These are phyloP conservation scores for Linyphia triangularis DNA, from an alignment of 2,888 invertebrate genomes.

Conservation along the genomic window DNA sequence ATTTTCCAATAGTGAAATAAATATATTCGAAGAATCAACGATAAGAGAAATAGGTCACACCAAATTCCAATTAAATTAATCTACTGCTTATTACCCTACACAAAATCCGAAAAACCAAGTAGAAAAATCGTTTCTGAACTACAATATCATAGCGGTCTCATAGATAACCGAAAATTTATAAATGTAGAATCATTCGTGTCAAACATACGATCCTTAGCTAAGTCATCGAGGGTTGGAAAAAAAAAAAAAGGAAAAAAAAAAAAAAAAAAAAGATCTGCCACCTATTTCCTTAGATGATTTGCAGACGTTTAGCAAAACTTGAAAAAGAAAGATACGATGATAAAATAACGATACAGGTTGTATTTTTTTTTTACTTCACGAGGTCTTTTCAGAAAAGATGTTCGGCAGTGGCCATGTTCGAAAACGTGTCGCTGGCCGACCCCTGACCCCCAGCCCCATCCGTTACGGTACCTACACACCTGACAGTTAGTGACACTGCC, in stretches of 20 bases:
- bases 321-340: neutral
- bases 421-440: conserved; percentile 56
- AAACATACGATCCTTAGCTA: no score
- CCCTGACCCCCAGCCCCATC: conserved; percentile 51
- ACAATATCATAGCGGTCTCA: no score
- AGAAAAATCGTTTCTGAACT: no score
- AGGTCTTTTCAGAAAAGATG: conserved; percentile 11
- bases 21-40: no score
- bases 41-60: no score
- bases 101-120: no score
- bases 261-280: conserved; percentile 4
- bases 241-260: neutral
- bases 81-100: no score
- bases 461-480: conserved; percentile 62
- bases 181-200: no score
- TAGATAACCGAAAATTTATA: no score
- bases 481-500: conserved; percentile 56
- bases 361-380: neutral
- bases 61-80: no score
- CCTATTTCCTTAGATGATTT: conserved; percentile 21
- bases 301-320: conserved; percentile 5
- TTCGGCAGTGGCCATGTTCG: conserved; percentile 51
- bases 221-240: no score
- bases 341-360: neutral
- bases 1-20: no score